Conservation (phyloP, 2,888 invertebrate genomes). For the Proisotoma minuta region DNA sequence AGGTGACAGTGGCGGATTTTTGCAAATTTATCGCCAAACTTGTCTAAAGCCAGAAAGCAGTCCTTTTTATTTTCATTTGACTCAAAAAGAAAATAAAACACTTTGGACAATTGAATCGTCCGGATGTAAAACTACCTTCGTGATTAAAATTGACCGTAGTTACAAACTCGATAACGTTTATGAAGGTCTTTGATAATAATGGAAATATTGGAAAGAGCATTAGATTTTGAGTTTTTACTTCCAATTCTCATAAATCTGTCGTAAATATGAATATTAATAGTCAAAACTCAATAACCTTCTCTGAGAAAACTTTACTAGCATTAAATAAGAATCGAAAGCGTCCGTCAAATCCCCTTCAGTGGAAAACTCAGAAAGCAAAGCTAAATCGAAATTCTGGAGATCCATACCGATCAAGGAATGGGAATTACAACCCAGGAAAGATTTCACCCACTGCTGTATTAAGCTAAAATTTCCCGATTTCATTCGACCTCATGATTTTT, state of each 20-base stretch:
- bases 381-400: background rate
- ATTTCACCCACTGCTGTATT: background rate
- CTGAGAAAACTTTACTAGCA: background rate
- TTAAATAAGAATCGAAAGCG: background rate
- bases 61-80: no score
- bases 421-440: background rate
- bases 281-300: background rate
- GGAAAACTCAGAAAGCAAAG: background rate
- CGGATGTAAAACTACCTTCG: background rate
- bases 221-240: no score
- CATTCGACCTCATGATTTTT: background rate
- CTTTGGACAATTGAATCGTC: background rate
- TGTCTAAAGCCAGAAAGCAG: no score
- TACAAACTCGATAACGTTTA: background rate
- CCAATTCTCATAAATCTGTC: no score
- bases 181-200: background rate
- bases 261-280: background rate
- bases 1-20: no score
- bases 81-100: no score
- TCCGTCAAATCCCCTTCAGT: background rate
- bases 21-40: no score
- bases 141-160: background rate
- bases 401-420: background rate
- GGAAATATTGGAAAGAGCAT: background rate
- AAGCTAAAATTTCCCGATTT: background rate